These are phyloP conservation scores for Hypsopygia costalis DNA, from an alignment of 2,888 invertebrate genomes.

Conservation along the genomic window DNA sequence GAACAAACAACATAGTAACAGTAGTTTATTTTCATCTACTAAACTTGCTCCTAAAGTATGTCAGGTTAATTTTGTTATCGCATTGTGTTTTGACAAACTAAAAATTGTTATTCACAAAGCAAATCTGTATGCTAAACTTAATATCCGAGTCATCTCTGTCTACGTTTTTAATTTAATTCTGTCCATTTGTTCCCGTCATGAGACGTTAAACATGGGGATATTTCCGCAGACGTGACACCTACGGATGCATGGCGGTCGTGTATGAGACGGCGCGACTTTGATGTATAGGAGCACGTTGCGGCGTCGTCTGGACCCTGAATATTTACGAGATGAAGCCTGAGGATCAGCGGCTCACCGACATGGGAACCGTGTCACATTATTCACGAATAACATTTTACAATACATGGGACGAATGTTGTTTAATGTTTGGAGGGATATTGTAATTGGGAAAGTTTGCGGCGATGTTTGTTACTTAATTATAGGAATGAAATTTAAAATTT, in stretches of 20 bases:
- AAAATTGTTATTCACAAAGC: too few relatives aligned
- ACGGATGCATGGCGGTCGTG: slow-evolving; percentile 35
- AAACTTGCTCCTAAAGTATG: too few relatives aligned
- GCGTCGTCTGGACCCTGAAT: slow-evolving; percentile 50
- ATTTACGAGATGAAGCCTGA: slow-evolving; percentile 55
- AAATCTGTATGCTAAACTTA: slow-evolving; percentile 17
- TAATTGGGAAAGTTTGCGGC: too few relatives aligned
- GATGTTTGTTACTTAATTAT: too few relatives aligned
- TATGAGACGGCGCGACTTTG: slow-evolving; percentile 57
- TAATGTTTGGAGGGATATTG: slow-evolving; percentile 3
- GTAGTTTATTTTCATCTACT: too few relatives aligned
- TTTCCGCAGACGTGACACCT: slow-evolving; percentile 33
- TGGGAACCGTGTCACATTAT: slow-evolving; percentile 54
- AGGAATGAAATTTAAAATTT: too few relatives aligned
- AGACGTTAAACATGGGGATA: slow-evolving; percentile 29
- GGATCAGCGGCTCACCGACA: slow-evolving; percentile 28
- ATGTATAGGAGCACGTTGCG: slow-evolving; percentile 52
- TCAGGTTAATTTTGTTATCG: too few relatives aligned
- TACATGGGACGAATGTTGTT: slow-evolving; percentile 26
- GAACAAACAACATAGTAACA: too few relatives aligned
- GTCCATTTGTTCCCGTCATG: slow-evolving; percentile 24
- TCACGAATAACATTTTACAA: slow-evolving; percentile 57
- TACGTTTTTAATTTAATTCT: slow-evolving; percentile 33
- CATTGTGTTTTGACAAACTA: too few relatives aligned
- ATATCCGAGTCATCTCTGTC: slow-evolving; percentile 44